Percentiles rank a stretch among this genome's conserved stretches.
Conservation (phyloP, 2,797 vertebrate species). For the Anniella stebbinsi region DNA sequence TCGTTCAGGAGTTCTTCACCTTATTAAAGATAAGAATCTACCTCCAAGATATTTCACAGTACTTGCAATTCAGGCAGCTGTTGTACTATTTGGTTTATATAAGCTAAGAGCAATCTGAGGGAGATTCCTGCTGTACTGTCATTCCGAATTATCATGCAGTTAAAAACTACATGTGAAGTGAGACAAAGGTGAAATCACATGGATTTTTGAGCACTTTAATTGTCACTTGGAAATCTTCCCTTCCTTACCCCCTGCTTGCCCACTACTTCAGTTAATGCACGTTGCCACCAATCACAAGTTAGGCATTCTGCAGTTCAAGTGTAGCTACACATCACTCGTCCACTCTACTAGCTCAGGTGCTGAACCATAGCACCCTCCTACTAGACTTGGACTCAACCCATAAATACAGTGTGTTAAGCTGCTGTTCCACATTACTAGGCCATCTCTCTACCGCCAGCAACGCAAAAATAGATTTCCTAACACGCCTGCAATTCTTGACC, state of each 20-base stretch:
- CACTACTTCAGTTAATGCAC: not conserved
- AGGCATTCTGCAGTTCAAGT: not conserved
- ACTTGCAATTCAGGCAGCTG: slow-evolving; percentile 20
- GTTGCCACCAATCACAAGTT: not conserved
- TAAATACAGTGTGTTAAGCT: no score
- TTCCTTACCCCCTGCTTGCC: not conserved
- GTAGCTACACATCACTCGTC: no score
- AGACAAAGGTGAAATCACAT: not conserved
- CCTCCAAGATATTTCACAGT: not conserved
- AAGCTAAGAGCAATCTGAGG: not conserved
- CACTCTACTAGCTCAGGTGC: not conserved
- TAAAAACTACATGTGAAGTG: not conserved
- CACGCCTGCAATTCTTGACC: no score
- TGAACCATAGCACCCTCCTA: not conserved
- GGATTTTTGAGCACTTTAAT: not conserved
- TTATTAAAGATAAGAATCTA: not conserved
- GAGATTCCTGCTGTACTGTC: not conserved
- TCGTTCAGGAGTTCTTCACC: not conserved
- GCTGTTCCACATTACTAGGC: no score
- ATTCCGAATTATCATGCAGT: not conserved
- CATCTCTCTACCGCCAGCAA: no score
- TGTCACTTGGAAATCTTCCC: not conserved
- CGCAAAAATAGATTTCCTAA: no score
- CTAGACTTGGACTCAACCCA: not conserved
- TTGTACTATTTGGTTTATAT: not conserved